Conservation (phyloP, 2,113 vertebrate genomes). For the Nannobrachium achirus region DNA sequence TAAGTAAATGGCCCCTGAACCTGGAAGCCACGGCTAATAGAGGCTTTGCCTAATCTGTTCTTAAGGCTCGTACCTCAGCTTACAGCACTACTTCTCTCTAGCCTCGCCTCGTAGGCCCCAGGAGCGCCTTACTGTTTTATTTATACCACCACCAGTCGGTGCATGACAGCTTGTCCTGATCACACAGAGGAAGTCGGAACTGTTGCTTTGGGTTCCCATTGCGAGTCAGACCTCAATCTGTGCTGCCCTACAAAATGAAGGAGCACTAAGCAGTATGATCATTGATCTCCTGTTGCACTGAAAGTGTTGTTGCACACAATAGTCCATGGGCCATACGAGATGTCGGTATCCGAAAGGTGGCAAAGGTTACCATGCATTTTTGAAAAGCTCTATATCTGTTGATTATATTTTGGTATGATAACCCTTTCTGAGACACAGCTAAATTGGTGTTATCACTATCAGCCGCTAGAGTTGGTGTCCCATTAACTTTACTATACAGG, state of each 20-base stretch:
- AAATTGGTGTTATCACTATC: too few species aligned
- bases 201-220: conserved; percentile 18
- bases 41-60: conserved; percentile 83
- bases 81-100: conserved; percentile 59
- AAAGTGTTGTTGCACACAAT: too few species aligned
- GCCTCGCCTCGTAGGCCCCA: conserved; percentile 56
- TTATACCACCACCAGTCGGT: conserved; percentile 71
- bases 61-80: conserved; percentile 77
- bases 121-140: conserved; percentile 77
- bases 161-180: conserved; percentile 61
- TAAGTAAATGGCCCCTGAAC: conserved; percentile 77
- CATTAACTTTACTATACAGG: too few species aligned
- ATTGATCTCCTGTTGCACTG: too few species aligned
- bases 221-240: conserved; percentile 4
- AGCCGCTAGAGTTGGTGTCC: too few species aligned
- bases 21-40: conserved; percentile 80
- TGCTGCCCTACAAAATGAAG: background rate
- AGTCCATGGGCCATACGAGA: too few species aligned
- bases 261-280: too few species aligned
- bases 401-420: too few species aligned
- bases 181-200: conserved; percentile 25
- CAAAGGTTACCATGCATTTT: too few species aligned
- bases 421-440: too few species aligned
- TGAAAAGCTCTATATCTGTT: too few species aligned
- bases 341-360: too few species aligned